Evolutionary conservation across 2,888 invertebrate genomes (phyloP).

Genomic region (Bellardia bayeri): DNA sequence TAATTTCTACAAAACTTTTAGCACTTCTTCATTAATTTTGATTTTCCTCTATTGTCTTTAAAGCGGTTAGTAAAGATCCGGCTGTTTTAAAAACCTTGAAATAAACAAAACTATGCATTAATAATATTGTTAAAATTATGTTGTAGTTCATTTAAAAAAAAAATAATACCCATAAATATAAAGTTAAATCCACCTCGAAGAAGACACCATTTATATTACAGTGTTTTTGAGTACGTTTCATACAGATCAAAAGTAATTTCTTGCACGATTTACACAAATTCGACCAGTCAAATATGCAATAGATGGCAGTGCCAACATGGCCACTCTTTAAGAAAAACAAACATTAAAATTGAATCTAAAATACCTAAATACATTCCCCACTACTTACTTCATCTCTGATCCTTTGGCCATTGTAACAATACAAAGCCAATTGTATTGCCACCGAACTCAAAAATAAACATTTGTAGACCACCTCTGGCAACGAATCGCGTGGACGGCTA

Average conservation of each 20-base stretch:
- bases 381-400: conserved; percentile 57
- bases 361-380: too few species aligned
- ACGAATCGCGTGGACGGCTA: conserved; percentile 35
- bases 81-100: conserved; percentile 60
- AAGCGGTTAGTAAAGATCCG: conserved; percentile 26
- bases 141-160: not conserved
- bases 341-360: not conserved
- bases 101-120: not conserved
- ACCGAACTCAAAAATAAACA: conserved; percentile 45
- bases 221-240: conserved; percentile 33
- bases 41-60: conserved; percentile 49
- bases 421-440: conserved; percentile 56
- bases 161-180: conserved; percentile 45
- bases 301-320: conserved; percentile 23
- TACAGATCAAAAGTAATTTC: conserved; percentile 11
- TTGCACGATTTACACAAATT: not conserved
- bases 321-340: conserved; percentile 20
- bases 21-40: not conserved
- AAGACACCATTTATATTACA: conserved; percentile 32
- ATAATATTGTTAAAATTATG: not conserved
- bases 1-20: too few species aligned
- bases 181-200: conserved; percentile 47
- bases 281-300: conserved; percentile 50
- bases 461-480: conserved; percentile 45
- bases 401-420: conserved; percentile 60